Conservation (phyloP, 2,113 vertebrate genomes). For the Turdus rufiventris region DNA sequence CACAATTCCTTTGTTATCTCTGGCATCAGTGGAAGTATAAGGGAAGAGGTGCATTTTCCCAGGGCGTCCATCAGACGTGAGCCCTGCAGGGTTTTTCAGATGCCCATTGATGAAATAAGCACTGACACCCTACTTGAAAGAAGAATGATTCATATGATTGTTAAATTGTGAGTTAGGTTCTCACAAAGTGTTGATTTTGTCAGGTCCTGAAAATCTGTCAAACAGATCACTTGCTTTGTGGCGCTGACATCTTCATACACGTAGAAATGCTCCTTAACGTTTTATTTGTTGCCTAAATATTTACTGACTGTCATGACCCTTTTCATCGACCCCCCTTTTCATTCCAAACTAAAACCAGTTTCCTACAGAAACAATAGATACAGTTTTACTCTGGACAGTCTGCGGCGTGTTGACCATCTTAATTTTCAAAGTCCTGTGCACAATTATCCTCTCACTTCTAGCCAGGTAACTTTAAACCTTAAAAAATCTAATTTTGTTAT, state of each 20-base stretch:
- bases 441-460: background rate
- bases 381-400: background rate
- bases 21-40: background rate
- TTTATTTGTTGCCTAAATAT: background rate
- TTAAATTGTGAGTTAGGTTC: background rate
- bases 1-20: constrained; percentile 45
- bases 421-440: background rate
- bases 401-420: background rate
- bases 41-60: constrained; percentile 52
- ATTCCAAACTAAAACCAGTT: background rate
- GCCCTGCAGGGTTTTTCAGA: constrained; percentile 1
- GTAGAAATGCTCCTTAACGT: background rate
- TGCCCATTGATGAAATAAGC: background rate
- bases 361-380: background rate
- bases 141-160: background rate
- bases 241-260: background rate
- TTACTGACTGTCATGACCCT: background rate
- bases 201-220: background rate
- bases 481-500: background rate
- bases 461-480: background rate
- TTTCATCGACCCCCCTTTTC: background rate
- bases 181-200: background rate
- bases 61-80: background rate
- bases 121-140: background rate
- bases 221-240: background rate